Evolutionary conservation across 2,113 vertebrate genomes (phyloP).

Genomic region (Lipophrys pholis): DNA sequence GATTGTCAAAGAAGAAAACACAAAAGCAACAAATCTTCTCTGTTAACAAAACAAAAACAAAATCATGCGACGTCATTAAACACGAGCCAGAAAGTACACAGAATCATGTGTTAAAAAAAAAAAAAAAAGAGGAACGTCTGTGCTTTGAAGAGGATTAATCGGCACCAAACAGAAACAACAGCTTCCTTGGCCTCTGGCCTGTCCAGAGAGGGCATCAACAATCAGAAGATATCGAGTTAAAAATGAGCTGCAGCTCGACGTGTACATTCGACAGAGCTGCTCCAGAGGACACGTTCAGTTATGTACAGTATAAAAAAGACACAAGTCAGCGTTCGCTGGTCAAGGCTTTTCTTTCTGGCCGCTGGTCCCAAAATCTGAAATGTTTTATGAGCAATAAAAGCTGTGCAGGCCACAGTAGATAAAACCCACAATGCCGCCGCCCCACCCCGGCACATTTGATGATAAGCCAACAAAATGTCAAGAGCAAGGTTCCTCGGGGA

Average conservation of each 20-base stretch:
- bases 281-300: constrained; percentile 38
- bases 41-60: too few species aligned
- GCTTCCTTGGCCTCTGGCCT: not conserved
- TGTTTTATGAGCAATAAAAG: not conserved
- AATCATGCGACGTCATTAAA: not conserved
- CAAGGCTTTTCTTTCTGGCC: not conserved
- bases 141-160: not conserved
- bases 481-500: not conserved
- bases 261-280: constrained; percentile 18
- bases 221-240: not conserved
- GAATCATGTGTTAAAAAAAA: not conserved
- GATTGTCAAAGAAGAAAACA: too few species aligned
- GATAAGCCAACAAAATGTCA: not conserved
- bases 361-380: constrained; percentile 24
- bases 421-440: not conserved
- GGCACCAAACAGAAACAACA: not conserved
- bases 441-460: not conserved
- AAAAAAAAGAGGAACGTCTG: not conserved
- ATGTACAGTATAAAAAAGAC: constrained; percentile 29
- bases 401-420: not conserved
- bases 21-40: too few species aligned
- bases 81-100: not conserved
- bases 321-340: too few species aligned
- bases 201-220: not conserved
- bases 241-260: not conserved